Evolutionary conservation across 2,113 vertebrate genomes (phyloP), one percentile per base, ranked within the genome.

Genomic region (Oreochromis niloticus): DNA sequence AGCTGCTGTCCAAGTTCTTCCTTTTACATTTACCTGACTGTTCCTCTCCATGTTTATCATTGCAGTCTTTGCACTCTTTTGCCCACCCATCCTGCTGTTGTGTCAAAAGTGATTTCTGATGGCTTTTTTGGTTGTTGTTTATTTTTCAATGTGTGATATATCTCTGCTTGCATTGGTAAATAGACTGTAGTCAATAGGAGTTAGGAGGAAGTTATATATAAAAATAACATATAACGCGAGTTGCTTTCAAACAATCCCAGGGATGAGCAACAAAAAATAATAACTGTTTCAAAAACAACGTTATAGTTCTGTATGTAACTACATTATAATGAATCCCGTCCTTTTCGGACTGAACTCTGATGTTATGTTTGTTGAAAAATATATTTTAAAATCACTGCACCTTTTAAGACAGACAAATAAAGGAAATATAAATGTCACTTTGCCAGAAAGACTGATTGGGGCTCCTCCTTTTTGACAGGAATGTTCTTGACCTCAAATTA

Each of bases 391-490:
- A 0, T 56, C 55, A 56, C 55, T 56, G 55, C 6, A 0, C 55
- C 55, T 56, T 56, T 56, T 13, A 56, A 56, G 11, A 27, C 55
- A 56, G 0, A 56, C 55, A 56, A 1, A 56, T 56, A 56, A 56
- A 56, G 55, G 22, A 22, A 22, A 22, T 22, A 22, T 22, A 22
- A 22, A 3, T 56, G 4, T 56, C 22, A 56, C 54, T 56, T 56
- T 56, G 0, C 11, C 54, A 56, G 22, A 24, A 56, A 56, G 3
- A 13, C 2, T 27, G 22, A 56, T 2, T 56, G 22, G 0, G 22
- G 55, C 22, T 3, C 4, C 4, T 56, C 11, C 55, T 56, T 56
- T 56, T 4, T 56, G 55, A 56, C 22, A 56, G 0, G 0, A 56
- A 56, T 56, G 55, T 56, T 6, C 55, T 34, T 34, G 34, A 3